Evolutionary conservation across 1,140 invertebrate genomes (phyloP).

Genomic region (Latrodectus geometricus): DNA sequence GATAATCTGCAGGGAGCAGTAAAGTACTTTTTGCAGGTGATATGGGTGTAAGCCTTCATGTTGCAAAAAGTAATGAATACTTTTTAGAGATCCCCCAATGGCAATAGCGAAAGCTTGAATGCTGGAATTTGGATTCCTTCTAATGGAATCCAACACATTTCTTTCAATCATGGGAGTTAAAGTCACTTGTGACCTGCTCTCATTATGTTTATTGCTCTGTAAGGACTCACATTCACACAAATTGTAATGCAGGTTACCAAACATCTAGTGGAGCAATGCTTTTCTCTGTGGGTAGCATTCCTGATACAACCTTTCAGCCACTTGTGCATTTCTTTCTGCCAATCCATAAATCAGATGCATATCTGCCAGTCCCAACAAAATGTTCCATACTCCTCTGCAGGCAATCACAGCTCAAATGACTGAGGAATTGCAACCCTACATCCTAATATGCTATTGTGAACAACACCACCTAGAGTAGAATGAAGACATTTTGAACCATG

Average conservation of each 20-base stretch:
- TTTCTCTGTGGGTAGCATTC: background rate
- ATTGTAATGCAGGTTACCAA: background rate
- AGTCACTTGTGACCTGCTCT: background rate
- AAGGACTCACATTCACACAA: conserved; percentile 4
- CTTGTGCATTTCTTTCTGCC: background rate
- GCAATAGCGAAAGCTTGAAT: background rate
- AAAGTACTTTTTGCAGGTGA: conserved; percentile 3
- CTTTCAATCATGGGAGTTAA: background rate
- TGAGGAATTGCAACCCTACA: background rate
- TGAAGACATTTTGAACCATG: background rate
- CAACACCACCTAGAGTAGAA: background rate
- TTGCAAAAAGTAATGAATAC: background rate
- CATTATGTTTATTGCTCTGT: background rate
- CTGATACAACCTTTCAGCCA: background rate
- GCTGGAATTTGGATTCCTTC: background rate
- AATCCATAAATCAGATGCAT: background rate
- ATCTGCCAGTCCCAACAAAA: background rate
- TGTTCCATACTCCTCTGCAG: background rate
- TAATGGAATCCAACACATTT: background rate
- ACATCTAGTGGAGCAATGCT: background rate
- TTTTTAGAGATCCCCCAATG: background rate
- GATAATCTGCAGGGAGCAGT: too few species aligned
- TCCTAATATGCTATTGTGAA: background rate
- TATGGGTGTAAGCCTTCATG: conserved; percentile 5
- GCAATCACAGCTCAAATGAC: background rate